A percentile compares a stretch with the other conserved stretches of the same genome.
Evolutionary conservation across 2,888 invertebrate genomes (phyloP).

Genomic region (Drosophila subsilvestris): DNA sequence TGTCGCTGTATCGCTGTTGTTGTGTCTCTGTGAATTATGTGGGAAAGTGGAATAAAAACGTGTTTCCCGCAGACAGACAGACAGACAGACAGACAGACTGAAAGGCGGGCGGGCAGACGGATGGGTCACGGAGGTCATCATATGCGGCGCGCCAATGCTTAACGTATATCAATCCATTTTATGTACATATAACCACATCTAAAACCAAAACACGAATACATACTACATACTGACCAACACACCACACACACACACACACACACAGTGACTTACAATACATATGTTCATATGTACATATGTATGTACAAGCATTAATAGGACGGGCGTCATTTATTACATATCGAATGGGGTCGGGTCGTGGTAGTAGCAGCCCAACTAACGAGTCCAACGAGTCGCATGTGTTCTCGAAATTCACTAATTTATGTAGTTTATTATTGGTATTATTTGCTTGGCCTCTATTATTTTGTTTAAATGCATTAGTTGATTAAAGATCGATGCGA

Average conservation of each 20-base stretch:
- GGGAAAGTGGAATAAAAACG: constrained; percentile 59
- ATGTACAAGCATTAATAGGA: constrained; percentile 32
- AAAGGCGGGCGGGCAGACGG: background rate
- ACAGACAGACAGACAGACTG: background rate
- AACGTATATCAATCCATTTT: constrained; percentile 70
- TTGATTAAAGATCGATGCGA: constrained; percentile 35
- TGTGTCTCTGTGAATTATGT: constrained; percentile 49
- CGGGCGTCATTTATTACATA: constrained; percentile 48
- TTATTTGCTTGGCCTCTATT: constrained; percentile 20
- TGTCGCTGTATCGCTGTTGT: background rate
- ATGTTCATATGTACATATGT: too few relatives aligned
- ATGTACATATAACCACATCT: constrained; percentile 51
- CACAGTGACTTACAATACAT: background rate
- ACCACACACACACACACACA: constrained; percentile 1
- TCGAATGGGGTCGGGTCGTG: constrained; percentile 39
- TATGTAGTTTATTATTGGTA: constrained; percentile 34
- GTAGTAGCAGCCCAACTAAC: constrained; percentile 16
- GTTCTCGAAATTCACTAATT: constrained; percentile 42
- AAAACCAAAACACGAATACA: constrained; percentile 8
- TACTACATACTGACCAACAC: constrained; percentile 9
- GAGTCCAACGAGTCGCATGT: constrained; percentile 29
- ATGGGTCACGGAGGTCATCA: constrained; percentile 70
- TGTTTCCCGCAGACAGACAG: constrained; percentile 39
- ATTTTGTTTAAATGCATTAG: constrained; percentile 29
- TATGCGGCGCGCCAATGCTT: constrained; percentile 43